phyloP scores from a whole-genome alignment of 2,797 vertebrate species.

The Erethizon dorsatum region DNA sequence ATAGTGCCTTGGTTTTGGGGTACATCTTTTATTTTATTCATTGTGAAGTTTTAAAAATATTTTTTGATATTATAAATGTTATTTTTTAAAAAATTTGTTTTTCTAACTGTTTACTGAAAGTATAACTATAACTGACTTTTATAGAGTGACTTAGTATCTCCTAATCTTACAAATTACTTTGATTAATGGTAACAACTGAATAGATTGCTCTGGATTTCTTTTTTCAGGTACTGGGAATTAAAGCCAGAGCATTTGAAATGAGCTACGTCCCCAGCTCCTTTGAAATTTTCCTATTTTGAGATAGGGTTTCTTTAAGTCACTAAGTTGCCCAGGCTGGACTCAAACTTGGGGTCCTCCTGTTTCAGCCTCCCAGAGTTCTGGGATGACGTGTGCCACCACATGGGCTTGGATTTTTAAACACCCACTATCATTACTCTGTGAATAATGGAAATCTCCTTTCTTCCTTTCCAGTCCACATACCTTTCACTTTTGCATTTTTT shows the following conservation, averaged over 20 bases:
- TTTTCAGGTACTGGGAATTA: background rate
- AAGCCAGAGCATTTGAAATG: background rate
- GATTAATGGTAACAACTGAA: background rate
- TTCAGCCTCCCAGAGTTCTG: background rate
- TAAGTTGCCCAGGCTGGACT: background rate
- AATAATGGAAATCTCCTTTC: background rate
- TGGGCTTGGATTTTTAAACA: background rate
- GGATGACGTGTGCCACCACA: background rate
- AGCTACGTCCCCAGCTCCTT: background rate
- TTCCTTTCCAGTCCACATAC: background rate
- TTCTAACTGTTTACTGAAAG: background rate
- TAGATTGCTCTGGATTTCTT: background rate
- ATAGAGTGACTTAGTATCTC: background rate
- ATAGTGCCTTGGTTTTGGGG: background rate
- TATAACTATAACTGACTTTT: background rate
- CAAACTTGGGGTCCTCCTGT: background rate
- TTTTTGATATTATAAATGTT: background rate
- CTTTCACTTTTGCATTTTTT: background rate
- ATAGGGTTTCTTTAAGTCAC: background rate
- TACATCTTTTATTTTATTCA: background rate
- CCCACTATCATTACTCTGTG: background rate
- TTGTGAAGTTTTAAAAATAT: background rate
- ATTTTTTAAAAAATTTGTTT: constrained; percentile 24
- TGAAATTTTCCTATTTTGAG: background rate
- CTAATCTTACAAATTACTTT: background rate